Evolutionary conservation across 1,140 invertebrate species (phyloP).

Genomic region (Anoplolepis gracilipes): DNA sequence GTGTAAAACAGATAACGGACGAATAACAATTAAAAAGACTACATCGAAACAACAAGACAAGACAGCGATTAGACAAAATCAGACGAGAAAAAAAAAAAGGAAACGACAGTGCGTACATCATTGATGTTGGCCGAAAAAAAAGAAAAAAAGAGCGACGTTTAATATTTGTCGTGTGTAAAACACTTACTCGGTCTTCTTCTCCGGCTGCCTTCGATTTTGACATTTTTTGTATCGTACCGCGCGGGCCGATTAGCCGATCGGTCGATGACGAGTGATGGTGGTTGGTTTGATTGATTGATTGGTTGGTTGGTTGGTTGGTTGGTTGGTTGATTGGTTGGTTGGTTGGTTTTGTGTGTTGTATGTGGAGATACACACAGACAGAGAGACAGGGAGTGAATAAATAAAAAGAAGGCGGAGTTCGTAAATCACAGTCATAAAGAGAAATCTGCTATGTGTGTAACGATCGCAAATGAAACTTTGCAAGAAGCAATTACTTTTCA

Average conservation of each 20-base stretch:
- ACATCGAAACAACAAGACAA: slow-evolving; percentile 64
- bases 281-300: slow-evolving; percentile 70
- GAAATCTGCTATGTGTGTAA: slow-evolving; percentile 17
- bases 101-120: slow-evolving; percentile 47
- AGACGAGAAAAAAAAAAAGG: slow-evolving; percentile 38
- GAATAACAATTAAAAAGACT: slow-evolving; percentile 54
- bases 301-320: slow-evolving; percentile 43
- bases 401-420: slow-evolving; percentile 78
- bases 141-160: slow-evolving; percentile 44
- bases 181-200: slow-evolving; percentile 86
- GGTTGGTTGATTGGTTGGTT: slow-evolving; percentile 76
- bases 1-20: slow-evolving; percentile 50
- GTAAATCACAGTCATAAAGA: slow-evolving; percentile 79
- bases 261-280: slow-evolving; percentile 80
- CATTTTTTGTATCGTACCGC: slow-evolving; percentile 82
- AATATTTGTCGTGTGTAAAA: slow-evolving; percentile 68
- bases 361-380: slow-evolving; percentile 78
- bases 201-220: slow-evolving; percentile 84
- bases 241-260: slow-evolving; percentile 80
- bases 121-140: slow-evolving; percentile 42
- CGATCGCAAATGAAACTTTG: neutral
- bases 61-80: slow-evolving; percentile 65
- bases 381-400: slow-evolving; percentile 70
- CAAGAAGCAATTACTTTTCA: slow-evolving; percentile 23
- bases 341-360: slow-evolving; percentile 77